These are phyloP conservation scores for Invenusta paracnida DNA, from an alignment of 2,888 invertebrate species.

Conservation along the genomic window DNA sequence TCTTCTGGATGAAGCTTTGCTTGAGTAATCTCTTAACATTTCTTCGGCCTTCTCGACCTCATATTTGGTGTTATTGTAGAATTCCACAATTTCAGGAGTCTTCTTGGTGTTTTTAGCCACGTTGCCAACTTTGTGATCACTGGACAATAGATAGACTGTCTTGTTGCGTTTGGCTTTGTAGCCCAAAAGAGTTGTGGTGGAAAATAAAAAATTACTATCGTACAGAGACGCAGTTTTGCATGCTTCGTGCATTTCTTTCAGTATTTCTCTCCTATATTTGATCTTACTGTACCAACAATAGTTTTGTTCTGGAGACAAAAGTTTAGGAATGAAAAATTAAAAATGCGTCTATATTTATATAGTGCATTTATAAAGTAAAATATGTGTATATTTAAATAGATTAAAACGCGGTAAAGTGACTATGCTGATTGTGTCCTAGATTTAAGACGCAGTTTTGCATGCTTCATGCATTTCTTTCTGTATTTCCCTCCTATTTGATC, in stretches of 20 bases:
- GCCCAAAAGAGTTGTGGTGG: not conserved
- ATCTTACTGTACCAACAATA: not conserved
- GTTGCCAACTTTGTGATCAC: not conserved
- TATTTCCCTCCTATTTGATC: not conserved
- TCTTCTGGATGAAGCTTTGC: too few relatives aligned
- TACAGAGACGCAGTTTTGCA: not conserved
- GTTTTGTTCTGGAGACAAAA: not conserved
- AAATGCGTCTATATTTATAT: too few relatives aligned
- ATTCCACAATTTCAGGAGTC: not conserved
- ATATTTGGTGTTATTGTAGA: too few relatives aligned
- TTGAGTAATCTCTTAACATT: too few relatives aligned
- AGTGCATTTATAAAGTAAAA: too few relatives aligned
- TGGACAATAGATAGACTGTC: not conserved
- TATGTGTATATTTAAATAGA: too few relatives aligned
- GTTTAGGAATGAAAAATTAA: too few relatives aligned
- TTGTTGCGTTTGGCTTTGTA: not conserved
- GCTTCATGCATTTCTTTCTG: not conserved
- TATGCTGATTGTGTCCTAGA: too few relatives aligned
- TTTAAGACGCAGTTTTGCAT: not conserved
- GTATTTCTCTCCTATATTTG: not conserved
- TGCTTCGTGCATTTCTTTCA: not conserved
- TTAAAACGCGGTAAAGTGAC: too few relatives aligned
- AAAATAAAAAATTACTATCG: not conserved
- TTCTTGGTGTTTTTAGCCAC: not conserved
- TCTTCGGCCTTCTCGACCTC: too few relatives aligned